Base-by-base conservation (phyloP, 2,888 invertebrate genomes). In the Parnassius apollo region DNA sequence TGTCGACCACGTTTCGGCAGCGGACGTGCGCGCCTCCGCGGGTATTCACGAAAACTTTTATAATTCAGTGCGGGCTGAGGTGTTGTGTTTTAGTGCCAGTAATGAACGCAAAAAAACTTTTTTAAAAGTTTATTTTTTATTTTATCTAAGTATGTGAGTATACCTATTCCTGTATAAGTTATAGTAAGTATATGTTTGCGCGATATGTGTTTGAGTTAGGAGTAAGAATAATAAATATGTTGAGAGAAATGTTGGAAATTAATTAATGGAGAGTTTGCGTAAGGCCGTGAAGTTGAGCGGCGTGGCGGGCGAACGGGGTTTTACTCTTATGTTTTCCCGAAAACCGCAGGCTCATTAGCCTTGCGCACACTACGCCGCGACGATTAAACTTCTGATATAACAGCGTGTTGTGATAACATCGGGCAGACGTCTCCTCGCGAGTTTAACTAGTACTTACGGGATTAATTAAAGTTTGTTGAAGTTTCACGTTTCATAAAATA, bases 1-100 rank as follows among this genome's bases (percentile, higher is more conserved):
- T 91, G 91, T 89, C 85, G 89, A 90, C 89, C 90, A 88, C 91
- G 91, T 83, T 91, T 88, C 86, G 90, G 90, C 83, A 86, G 89
- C 88, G 90, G 80, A 83, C 90, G 91, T 89, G 86, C 90, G 90
- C 88, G 85, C 86, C 82, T 83, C 86, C 64, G 88, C 89, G 91
- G 90, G 88, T 85, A 81, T 77, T 73, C 74, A 70, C 66, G 71
- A 82, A 86, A 84, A 82, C 82, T 83, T 82, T 82, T 77, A 77
- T 81, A 68, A 74, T 78, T 69, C 67, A 70, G 79, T 78, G 77
- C 78, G 77, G 77, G 71, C 74, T 74, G 72, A 68, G 67, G 81
- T 81, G 83, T 71, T 75, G 83, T 81, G 81, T 71, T 73, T 75
- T 64, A 68, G 74, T 74, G 71, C 66, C 57, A 62, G 56, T 65